These are phyloP conservation scores for Eclectus roratus DNA, from an alignment of 2,113 vertebrate species.

Conservation along the genomic window DNA sequence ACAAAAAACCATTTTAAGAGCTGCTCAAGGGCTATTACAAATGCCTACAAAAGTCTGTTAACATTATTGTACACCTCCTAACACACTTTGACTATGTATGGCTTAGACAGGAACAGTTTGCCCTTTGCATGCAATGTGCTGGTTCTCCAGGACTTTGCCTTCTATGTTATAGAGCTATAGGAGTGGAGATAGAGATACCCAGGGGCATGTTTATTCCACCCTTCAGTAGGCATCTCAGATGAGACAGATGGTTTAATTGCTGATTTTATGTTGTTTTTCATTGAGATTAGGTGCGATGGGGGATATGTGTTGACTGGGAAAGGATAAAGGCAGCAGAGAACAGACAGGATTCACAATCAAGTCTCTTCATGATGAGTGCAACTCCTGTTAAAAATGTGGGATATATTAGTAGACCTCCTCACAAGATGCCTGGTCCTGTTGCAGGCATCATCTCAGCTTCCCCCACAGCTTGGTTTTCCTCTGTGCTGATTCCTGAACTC, in stretches of 20 bases:
- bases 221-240: background rate
- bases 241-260: background rate
- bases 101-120: background rate
- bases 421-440: background rate
- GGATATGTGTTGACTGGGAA: background rate
- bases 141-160: background rate
- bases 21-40: background rate
- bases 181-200: background rate
- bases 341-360: background rate
- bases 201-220: background rate
- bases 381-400: background rate
- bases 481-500: background rate
- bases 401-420: background rate
- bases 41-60: background rate
- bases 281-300: background rate
- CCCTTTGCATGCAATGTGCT: background rate
- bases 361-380: background rate
- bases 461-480: background rate
- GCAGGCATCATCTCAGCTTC: background rate
- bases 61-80: background rate
- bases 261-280: background rate
- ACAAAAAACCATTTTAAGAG: background rate
- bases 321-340: background rate
- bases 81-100: background rate
- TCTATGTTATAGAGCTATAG: background rate